Percentiles rank a stretch among this genome's conserved stretches.
These are phyloP conservation scores for Orius laevigatus DNA, from an alignment of 1,140 invertebrate species.

Conservation along the genomic window DNA sequence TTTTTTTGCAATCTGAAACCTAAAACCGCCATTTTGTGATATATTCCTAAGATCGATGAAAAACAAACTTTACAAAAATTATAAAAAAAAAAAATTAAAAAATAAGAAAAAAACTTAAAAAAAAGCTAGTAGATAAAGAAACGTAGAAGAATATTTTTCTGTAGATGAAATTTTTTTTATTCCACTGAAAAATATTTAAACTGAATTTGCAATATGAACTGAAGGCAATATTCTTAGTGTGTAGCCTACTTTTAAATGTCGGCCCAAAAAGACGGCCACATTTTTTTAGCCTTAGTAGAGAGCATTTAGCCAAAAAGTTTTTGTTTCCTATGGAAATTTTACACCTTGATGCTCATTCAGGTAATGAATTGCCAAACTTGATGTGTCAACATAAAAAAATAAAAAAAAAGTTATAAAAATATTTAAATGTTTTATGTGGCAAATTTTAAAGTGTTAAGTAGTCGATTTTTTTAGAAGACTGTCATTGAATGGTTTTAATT, in stretches of 20 bases:
- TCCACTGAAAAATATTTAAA: slow-evolving; percentile 7
- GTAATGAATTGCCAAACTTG: neutral
- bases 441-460: no score
- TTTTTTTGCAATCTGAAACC: no score
- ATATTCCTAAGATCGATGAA: no score
- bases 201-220: slow-evolving; percentile 15
- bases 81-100: no score
- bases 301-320: neutral
- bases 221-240: slow-evolving; percentile 16
- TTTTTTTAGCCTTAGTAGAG: neutral
- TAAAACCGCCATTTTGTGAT: no score
- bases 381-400: neutral
- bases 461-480: no score
- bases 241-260: slow-evolving; percentile 1
- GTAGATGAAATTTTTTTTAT: slow-evolving; percentile 1
- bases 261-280: slow-evolving; percentile 3
- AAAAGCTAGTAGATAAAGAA: no score
- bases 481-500: no score
- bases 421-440: slow-evolving; percentile 1
- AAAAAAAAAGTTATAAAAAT: neutral
- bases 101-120: no score
- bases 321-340: slow-evolving; percentile 16
- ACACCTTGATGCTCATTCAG: slow-evolving; percentile 12
- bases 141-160: neutral
- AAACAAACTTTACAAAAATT: no score